Base-by-base conservation (phyloP, 2,113 vertebrate genomes). In the Phainopepla nitens region DNA sequence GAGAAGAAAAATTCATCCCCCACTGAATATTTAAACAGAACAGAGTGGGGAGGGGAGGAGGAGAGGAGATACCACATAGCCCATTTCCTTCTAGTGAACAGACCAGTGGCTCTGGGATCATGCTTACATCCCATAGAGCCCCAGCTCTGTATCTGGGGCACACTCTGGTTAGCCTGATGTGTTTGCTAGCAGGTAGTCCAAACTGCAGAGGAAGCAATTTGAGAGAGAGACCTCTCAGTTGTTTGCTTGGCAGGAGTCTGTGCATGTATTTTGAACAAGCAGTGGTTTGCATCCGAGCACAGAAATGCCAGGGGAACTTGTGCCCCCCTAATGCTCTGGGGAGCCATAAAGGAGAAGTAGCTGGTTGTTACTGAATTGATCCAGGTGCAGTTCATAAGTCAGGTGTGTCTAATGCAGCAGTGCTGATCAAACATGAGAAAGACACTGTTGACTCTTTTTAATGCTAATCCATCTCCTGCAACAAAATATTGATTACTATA, bases 41-140 rank as follows among this genome's bases (percentile, higher is more conserved):
- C 0, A 2, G 47, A 47, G 28, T 6, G 4, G 15, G 9, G 3
- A 3, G 4, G 23, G 15, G 11, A 51, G 58, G 33, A 44, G 84
- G 23, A 51, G 53, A 70, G 33, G 27, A 56, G 11, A 36, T 72
- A 13, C 21, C 5, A 29, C n/a, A n/a, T n/a, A n/a, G n/a, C 28
- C 4, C 18, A 35, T 64, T n/a, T 88, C 33, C 39, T 88, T 13
- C 31, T 21, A 11, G 44, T 41, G 47, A 82, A 45, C 22, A 33
- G 41, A 23, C 4, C 3, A 7, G 4, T 73, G 58, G 50, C 56
- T 86, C 28, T 61, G 25, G 31, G 27, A 21, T 29, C 10, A 5
- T 10, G 2, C 42, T 89, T 6, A 50, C 3, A 18, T 13, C 4
- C 28, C 4, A 4, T 1, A 10, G 3, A 77, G 29, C 39, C 57